Percentiles rank a stretch among this genome's conserved stretches.
These are phyloP conservation scores for Stichodactyla helianthus DNA, from an alignment of 64 coral and sea anemone genomes.

Conservation along the genomic window DNA sequence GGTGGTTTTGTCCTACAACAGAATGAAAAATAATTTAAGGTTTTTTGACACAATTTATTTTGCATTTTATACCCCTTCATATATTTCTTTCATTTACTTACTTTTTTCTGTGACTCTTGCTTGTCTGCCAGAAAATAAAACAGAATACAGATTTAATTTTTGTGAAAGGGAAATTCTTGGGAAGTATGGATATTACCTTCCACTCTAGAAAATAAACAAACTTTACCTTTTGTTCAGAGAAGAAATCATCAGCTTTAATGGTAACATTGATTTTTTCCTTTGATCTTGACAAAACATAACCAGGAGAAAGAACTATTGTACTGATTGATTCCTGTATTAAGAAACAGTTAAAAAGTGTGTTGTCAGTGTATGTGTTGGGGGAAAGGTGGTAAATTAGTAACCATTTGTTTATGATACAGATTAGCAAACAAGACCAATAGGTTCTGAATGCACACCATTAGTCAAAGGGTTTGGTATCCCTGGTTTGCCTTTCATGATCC, in stretches of 20 bases:
- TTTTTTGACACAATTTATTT: not conserved
- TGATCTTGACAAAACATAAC: constrained; percentile 73
- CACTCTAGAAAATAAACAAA: not conserved
- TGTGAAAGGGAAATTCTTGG: no score
- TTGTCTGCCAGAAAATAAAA: not conserved
- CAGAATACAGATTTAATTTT: not conserved
- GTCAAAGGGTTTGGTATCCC: no score
- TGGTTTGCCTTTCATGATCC: no score
- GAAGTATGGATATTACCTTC: not conserved
- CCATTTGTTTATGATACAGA: no score
- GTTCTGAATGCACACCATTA: no score
- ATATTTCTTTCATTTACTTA: not conserved
- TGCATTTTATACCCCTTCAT: not conserved
- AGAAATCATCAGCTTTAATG: constrained; percentile 73
- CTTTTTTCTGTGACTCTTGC: not conserved
- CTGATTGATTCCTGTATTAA: not conserved
- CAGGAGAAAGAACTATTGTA: constrained; percentile 60
- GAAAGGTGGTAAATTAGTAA: no score
- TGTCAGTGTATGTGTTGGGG: no score
- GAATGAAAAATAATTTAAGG: not conserved
- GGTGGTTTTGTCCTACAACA: not conserved
- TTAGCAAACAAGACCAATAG: no score
- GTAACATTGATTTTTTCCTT: constrained; percentile 85
- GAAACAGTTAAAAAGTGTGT: not conserved
- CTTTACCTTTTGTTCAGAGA: constrained; percentile 31